Evolutionary conservation across 2,797 vertebrate species (phyloP).

Genomic region (Australoheros facetus): DNA sequence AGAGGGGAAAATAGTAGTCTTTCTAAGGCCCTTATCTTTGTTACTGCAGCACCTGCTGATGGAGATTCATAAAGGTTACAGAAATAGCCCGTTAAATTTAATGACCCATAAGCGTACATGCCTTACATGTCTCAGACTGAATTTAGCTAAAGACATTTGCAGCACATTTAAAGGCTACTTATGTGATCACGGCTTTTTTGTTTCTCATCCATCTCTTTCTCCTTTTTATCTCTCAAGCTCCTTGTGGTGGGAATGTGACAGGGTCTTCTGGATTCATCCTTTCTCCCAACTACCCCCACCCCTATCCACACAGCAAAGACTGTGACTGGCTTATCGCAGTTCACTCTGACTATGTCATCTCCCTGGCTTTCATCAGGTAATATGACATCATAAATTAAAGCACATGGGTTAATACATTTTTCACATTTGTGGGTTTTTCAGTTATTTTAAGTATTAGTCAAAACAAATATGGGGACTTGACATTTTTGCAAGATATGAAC

Average conservation of each 20-base stretch:
- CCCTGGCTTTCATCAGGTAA: constrained; percentile 97
- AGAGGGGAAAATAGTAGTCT: neutral
- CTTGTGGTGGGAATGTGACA: constrained; percentile 96
- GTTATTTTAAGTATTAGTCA: neutral
- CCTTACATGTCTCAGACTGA: neutral
- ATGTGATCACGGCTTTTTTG: constrained; percentile 1
- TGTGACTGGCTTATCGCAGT: constrained; percentile 96
- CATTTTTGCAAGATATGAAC: neutral
- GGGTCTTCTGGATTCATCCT: constrained; percentile 97
- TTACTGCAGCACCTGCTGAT: neutral
- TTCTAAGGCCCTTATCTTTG: neutral
- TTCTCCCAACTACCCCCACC: constrained; percentile 95
- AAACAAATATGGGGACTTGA: neutral
- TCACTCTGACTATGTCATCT: constrained; percentile 96
- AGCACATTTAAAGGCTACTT: constrained; percentile 1
- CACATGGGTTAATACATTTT: neutral
- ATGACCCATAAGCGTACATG: constrained; percentile 24
- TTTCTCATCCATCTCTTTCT: neutral
- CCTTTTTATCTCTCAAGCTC: constrained; percentile 82
- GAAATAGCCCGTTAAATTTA: constrained; percentile 38
- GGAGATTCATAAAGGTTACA: constrained; percentile 23
- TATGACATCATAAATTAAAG: neutral
- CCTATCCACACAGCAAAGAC: constrained; percentile 97
- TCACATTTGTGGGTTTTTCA: neutral
- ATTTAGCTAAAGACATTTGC: constrained; percentile 10